Conservation (phyloP, 2,888 invertebrate species). For the Nebria brevicollis region DNA sequence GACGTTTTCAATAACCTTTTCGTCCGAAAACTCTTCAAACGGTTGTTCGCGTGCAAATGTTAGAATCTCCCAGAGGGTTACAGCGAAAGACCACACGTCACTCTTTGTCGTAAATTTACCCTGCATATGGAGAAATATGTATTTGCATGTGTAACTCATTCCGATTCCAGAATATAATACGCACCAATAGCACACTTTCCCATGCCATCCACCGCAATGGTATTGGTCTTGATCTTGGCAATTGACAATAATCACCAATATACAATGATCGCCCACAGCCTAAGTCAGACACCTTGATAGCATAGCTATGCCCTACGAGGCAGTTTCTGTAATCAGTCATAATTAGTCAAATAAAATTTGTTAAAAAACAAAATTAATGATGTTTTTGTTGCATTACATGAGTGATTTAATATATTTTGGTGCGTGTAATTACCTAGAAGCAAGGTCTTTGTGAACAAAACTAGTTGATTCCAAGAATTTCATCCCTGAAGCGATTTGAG, state of each 20-base stretch:
- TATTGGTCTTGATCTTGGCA: conserved; percentile 75
- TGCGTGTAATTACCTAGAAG: conserved; percentile 71
- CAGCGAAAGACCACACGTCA: conserved; percentile 90
- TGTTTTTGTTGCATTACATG: too few species aligned
- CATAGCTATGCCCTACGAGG: conserved; percentile 78
- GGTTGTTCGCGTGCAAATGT: conserved; percentile 86
- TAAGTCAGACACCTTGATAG: conserved; percentile 79
- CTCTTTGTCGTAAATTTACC: conserved; percentile 84
- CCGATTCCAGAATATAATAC: conserved; percentile 51
- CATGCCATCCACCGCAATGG: conserved; percentile 91
- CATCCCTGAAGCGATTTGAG: conserved; percentile 91
- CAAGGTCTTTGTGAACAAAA: conserved; percentile 88
- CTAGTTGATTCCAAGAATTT: conserved; percentile 87
- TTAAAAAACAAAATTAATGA: not conserved
- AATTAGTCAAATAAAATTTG: conserved; percentile 47
- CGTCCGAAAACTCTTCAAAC: conserved; percentile 81
- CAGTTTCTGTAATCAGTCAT: conserved; percentile 73
- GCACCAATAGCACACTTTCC: conserved; percentile 82
- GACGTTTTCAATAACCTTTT: conserved; percentile 84
- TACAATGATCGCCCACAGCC: conserved; percentile 78
- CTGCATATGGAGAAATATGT: conserved; percentile 61
- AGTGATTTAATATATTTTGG: not conserved
- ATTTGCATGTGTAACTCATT: not conserved
- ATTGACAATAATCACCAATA: conserved; percentile 80
- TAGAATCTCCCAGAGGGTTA: conserved; percentile 88